Percentiles rank a stretch among this genome's conserved stretches.
Evolutionary conservation across 2,888 invertebrate species (phyloP).

Genomic region (Athalia cordata): DNA sequence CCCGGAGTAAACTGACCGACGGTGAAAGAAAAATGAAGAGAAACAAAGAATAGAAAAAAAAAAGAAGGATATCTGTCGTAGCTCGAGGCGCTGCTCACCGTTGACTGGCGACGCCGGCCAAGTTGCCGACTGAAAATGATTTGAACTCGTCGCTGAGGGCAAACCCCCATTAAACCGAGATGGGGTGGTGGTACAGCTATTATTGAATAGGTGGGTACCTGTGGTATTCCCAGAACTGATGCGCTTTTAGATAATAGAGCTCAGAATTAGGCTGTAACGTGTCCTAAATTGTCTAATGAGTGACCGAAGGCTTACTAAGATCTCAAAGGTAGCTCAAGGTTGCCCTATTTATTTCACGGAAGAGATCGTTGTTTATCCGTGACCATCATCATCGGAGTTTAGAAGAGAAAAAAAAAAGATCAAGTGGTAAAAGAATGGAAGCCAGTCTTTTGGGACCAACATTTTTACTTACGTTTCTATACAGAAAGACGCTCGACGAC

Average conservation of each 20-base stretch:
- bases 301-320: conserved; percentile 63
- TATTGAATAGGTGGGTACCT: conserved; percentile 60
- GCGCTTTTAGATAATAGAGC: conserved; percentile 66
- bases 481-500: not conserved
- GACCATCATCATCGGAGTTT: conserved; percentile 34
- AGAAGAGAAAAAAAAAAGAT: not conserved
- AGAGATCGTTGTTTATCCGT: conserved; percentile 47
- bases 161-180: conserved; percentile 60
- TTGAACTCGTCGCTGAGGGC: conserved; percentile 58
- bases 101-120: conserved; percentile 6
- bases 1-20: conserved; percentile 29
- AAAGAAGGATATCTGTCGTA: conserved; percentile 13
- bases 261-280: conserved; percentile 70
- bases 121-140: conserved; percentile 47
- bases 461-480: conserved; percentile 21
- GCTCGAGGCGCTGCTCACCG: conserved; percentile 26
- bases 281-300: conserved; percentile 72
- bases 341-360: conserved; percentile 60
- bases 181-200: conserved; percentile 59
- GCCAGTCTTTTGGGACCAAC: not conserved
- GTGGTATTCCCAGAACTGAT: conserved; percentile 65
- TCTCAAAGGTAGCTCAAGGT: conserved; percentile 54
- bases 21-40: conserved; percentile 11
- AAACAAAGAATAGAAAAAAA: not conserved
- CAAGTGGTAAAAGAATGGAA: not conserved